Percentiles rank a stretch among this genome's conserved stretches.
These are phyloP conservation scores for Drosophila albomicans DNA, from an alignment of 1,140 invertebrate species.

Conservation along the genomic window DNA sequence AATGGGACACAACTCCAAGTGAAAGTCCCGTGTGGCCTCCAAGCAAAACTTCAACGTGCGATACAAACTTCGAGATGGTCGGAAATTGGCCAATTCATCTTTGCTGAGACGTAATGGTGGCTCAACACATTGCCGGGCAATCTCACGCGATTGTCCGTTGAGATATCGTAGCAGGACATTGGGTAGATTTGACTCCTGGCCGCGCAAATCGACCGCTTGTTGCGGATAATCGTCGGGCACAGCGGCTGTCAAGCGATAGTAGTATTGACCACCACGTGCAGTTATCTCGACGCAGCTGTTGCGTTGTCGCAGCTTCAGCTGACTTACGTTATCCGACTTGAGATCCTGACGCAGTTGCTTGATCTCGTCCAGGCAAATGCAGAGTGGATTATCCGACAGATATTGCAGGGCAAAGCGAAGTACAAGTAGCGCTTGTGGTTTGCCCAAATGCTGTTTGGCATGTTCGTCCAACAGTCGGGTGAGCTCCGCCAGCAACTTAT, in stretches of 20 bases:
- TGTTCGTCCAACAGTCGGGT: conserved; percentile 89
- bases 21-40: conserved; percentile 87
- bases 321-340: conserved; percentile 27
- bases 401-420: conserved; percentile 89
- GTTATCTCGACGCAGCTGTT: conserved; percentile 88
- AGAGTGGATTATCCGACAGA: conserved; percentile 90
- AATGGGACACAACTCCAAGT: conserved; percentile 88
- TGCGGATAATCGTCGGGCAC: conserved; percentile 90
- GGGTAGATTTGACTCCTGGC: conserved; percentile 89
- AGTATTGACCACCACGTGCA: conserved; percentile 87
- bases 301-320: conserved; percentile 90
- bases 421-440: conserved; percentile 86
- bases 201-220: conserved; percentile 86
- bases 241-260: conserved; percentile 86
- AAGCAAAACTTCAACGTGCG: conserved; percentile 88
- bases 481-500: conserved; percentile 88
- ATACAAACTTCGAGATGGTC: conserved; percentile 88
- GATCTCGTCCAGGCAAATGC: conserved; percentile 91
- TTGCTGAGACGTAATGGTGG: conserved; percentile 87
- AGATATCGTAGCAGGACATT: conserved; percentile 87
- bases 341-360: conserved; percentile 86
- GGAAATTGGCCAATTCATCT: conserved; percentile 86
- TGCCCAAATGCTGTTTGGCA: conserved; percentile 86
- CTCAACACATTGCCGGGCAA: conserved; percentile 90
- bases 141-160: conserved; percentile 88